phyloP scores from a whole-genome alignment of 64 coral and sea anemone genomes.

The Actinia equina region DNA sequence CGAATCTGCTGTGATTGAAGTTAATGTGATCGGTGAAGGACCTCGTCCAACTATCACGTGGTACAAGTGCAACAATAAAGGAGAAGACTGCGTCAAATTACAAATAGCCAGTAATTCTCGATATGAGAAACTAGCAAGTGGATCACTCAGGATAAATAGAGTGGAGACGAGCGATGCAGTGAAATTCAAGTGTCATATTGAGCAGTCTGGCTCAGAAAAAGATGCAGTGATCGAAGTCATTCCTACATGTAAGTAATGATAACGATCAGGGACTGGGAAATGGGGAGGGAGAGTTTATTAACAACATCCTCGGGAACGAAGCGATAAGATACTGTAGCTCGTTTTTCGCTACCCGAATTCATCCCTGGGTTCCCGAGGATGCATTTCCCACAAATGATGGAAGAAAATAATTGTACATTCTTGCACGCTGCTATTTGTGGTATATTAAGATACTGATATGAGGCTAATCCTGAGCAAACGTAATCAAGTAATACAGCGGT shows the following conservation, averaged over 20 bases:
- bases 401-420: too few relatives aligned
- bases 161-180: slow-evolving; percentile 1
- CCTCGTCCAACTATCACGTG: slow-evolving; percentile 16
- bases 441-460: too few relatives aligned
- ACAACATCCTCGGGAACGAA: too few relatives aligned
- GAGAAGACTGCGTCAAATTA: neutral
- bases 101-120: neutral
- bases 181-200: slow-evolving; percentile 13
- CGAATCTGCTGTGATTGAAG: neutral
- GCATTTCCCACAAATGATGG: too few relatives aligned
- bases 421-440: too few relatives aligned
- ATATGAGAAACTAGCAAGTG: neutral
- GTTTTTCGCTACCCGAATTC: too few relatives aligned
- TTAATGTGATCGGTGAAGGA: neutral
- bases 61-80: neutral
- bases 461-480: too few relatives aligned
- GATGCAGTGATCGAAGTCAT: slow-evolving; percentile 4
- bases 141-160: slow-evolving; percentile 2
- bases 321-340: too few relatives aligned
- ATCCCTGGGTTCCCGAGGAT: too few relatives aligned
- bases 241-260: neutral
- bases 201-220: neutral
- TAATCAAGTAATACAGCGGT: too few relatives aligned
- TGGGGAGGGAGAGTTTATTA: too few relatives aligned
- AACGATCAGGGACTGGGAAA: too few relatives aligned